Percentiles rank a stretch among this genome's conserved stretches.
These are phyloP conservation scores for Acrobasis repandana DNA, from an alignment of 2,888 invertebrate genomes.

Conservation along the genomic window DNA sequence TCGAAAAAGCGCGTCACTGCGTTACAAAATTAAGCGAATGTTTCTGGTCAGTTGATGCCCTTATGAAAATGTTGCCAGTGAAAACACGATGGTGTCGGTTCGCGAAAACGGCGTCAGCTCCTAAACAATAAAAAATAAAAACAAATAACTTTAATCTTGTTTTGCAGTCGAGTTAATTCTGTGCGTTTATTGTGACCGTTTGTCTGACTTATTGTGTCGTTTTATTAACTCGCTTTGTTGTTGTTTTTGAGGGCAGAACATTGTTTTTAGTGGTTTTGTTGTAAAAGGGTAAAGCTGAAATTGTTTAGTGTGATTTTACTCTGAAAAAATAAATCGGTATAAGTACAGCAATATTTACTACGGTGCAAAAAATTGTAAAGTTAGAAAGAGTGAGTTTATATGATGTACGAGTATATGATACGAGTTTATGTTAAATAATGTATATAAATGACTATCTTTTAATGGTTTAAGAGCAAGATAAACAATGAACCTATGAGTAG, in stretches of 20 bases:
- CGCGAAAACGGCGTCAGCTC: slow-evolving; percentile 33
- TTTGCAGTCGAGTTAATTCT: slow-evolving; percentile 51
- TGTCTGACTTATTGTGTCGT: slow-evolving; percentile 72
- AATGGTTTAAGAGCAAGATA: no score
- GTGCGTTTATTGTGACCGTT: slow-evolving; percentile 49
- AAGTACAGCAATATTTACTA: no score
- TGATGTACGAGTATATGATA: no score
- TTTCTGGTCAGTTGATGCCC: background rate
- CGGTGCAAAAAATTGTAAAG: no score
- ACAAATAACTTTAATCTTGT: slow-evolving; percentile 52
- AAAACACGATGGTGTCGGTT: slow-evolving; percentile 21
- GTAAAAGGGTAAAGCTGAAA: background rate
- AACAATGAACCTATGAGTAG: no score
- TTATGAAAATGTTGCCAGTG: background rate
- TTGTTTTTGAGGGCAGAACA: slow-evolving; percentile 18
- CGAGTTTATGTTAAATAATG: no score
- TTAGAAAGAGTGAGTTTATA: no score
- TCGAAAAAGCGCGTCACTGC: background rate
- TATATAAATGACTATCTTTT: no score
- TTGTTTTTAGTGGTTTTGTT: slow-evolving; percentile 2
- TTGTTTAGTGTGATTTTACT: background rate
- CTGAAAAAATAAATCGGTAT: background rate
- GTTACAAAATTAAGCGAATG: no score
- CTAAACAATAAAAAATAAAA: slow-evolving; percentile 40
- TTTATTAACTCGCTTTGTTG: slow-evolving; percentile 65